Conservation (phyloP, 2,888 invertebrate species). For the Auanema freiburgensis region DNA sequence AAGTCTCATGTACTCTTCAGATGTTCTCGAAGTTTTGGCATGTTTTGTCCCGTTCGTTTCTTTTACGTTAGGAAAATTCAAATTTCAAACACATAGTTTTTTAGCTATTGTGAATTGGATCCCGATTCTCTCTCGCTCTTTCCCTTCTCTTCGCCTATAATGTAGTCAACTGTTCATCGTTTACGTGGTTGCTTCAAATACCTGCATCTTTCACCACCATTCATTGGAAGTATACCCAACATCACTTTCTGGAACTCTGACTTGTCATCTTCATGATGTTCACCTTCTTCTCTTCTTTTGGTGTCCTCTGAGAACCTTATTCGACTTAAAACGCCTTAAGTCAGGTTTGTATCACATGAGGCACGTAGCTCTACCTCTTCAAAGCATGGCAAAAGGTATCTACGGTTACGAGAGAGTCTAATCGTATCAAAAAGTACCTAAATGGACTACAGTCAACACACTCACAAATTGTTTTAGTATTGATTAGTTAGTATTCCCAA, state of each 20-base stretch:
- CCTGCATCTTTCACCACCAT: no score
- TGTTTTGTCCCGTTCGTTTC: not conserved
- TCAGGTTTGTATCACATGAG: constrained; percentile 2
- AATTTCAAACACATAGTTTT: no score
- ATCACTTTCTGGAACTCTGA: no score
- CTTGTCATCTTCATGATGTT: constrained; percentile 1
- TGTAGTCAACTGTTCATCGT: no score
- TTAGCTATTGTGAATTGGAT: not conserved
- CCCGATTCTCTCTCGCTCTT: not conserved
- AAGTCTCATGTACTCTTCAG: constrained; percentile 2
- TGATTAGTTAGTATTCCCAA: not conserved
- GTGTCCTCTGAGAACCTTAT: not conserved
- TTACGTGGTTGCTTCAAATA: no score
- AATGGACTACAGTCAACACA: no score
- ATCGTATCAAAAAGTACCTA: no score
- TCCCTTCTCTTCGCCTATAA: constrained; percentile 5
- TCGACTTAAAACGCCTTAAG: no score
- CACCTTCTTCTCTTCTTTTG: constrained; percentile 7
- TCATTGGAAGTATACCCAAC: no score
- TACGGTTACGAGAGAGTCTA: not conserved
- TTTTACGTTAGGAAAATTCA: no score
- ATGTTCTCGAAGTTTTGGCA: not conserved
- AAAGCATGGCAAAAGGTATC: not conserved
- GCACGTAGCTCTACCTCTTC: not conserved
- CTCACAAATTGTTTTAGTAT: not conserved